phyloP scores from a whole-genome alignment of 2,113 vertebrate species.

The Dissostichus mawsoni region DNA sequence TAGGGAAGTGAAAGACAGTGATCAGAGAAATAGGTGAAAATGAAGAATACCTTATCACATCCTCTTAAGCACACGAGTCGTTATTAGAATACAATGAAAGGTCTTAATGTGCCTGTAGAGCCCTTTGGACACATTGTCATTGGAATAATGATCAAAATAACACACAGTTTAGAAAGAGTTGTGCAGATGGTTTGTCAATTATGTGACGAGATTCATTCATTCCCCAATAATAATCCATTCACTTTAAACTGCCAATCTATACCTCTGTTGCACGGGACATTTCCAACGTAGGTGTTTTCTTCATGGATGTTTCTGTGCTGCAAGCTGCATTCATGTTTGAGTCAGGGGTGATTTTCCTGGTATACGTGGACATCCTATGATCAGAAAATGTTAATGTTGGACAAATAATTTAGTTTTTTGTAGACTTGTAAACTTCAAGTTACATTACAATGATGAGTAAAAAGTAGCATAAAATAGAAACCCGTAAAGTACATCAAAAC shows the following conservation, averaged over 20 bases:
- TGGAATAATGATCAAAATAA: background rate
- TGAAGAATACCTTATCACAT: no score
- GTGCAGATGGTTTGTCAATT: background rate
- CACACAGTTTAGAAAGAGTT: background rate
- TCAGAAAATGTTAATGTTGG: background rate
- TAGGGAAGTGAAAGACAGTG: no score
- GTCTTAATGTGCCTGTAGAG: background rate
- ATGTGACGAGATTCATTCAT: background rate
- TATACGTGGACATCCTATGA: slow-evolving; percentile 49
- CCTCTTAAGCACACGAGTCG: no score
- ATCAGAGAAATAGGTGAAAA: no score
- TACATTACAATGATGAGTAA: background rate
- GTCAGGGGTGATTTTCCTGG: slow-evolving; percentile 68
- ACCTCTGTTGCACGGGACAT: slow-evolving; percentile 81
- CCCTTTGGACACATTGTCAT: background rate
- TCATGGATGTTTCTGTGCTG: slow-evolving; percentile 34
- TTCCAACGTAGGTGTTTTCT: slow-evolving; percentile 51
- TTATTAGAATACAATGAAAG: background rate
- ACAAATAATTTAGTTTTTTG: background rate
- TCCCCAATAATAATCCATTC: background rate
- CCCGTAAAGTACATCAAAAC: background rate
- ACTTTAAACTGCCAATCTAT: slow-evolving; percentile 11
- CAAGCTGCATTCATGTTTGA: slow-evolving; percentile 57
- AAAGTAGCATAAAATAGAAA: no score
- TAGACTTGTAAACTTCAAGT: background rate